These are phyloP conservation scores for Tachyglossus aculeatus DNA, from an alignment of 2,797 vertebrate genomes.

Conservation along the genomic window DNA sequence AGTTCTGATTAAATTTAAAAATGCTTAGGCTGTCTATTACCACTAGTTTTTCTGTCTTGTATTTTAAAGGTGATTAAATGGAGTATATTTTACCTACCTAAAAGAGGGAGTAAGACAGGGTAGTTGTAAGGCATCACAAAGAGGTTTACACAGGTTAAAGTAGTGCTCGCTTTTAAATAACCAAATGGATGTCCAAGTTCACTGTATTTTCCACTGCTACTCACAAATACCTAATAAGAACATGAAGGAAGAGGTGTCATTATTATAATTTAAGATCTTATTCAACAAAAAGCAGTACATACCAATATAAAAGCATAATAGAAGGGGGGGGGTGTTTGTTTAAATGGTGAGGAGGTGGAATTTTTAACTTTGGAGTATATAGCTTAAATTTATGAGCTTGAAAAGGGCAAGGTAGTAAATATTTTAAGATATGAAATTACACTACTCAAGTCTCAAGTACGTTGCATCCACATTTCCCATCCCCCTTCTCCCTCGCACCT, in stretches of 20 bases:
- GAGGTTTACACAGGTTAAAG: constrained; percentile 96
- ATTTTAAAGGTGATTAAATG: constrained; percentile 46
- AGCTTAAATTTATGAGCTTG: too few species aligned
- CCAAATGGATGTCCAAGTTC: constrained; percentile 93
- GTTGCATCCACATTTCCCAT: too few species aligned
- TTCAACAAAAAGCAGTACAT: not conserved
- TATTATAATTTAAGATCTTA: constrained; percentile 16
- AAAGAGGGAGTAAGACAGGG: constrained; percentile 91
- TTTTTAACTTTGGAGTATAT: too few species aligned
- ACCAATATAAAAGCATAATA: not conserved
- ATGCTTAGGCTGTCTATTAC: not conserved
- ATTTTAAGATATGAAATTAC: constrained; percentile 10
- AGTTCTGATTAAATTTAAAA: constrained; percentile 39
- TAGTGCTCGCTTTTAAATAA: constrained; percentile 98
- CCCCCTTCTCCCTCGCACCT: too few species aligned
- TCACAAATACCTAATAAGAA: constrained; percentile 91
- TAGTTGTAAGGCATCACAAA: constrained; percentile 99
- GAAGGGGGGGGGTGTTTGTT: too few species aligned
- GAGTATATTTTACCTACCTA: constrained; percentile 80
- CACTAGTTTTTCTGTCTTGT: constrained; percentile 9
- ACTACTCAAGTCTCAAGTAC: not conserved
- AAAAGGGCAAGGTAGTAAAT: constrained; percentile 1
- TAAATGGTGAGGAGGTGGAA: too few species aligned
- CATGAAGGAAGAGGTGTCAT: constrained; percentile 14
- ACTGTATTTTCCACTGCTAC: constrained; percentile 91